Percentiles rank a stretch among this genome's conserved stretches.
phyloP scores from a whole-genome alignment of 2,113 vertebrate species.

The Numida meleagris region DNA sequence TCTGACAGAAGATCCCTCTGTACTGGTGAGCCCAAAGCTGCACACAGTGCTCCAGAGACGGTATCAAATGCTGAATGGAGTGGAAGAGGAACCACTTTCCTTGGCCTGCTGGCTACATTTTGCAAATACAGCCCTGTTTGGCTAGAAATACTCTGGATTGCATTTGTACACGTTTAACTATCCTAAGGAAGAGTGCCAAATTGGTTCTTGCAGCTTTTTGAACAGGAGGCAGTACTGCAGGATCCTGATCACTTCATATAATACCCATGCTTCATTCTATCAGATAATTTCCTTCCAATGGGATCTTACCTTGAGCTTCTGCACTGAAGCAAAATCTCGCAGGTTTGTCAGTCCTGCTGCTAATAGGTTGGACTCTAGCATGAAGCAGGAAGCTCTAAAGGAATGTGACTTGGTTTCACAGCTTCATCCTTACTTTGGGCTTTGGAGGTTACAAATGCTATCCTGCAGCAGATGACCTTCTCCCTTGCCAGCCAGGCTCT shows the following conservation, averaged over 20 bases:
- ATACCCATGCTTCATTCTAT: not conserved
- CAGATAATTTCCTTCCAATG: not conserved
- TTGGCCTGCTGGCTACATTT: not conserved
- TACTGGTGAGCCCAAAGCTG: not conserved
- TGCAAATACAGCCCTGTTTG: not conserved
- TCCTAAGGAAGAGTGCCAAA: not conserved
- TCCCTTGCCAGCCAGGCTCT: not conserved
- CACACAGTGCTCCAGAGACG: not conserved
- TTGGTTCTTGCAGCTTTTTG: not conserved
- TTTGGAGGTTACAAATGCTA: not conserved
- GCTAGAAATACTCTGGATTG: not conserved
- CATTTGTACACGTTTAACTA: rapidly evolving
- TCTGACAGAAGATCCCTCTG: not conserved
- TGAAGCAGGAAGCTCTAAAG: not conserved
- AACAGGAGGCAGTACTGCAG: not conserved
- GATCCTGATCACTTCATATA: not conserved
- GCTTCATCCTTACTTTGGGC: not conserved
- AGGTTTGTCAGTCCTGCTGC: constrained; percentile 3
- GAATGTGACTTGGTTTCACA: not conserved
- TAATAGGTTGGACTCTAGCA: not conserved
- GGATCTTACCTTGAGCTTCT: not conserved
- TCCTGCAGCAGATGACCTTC: not conserved
- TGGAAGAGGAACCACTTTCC: not conserved
- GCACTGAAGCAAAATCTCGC: not conserved
- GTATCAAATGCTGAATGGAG: not conserved